Conservation (phyloP, 2,888 invertebrate genomes). For the Volucella bombylans region DNA sequence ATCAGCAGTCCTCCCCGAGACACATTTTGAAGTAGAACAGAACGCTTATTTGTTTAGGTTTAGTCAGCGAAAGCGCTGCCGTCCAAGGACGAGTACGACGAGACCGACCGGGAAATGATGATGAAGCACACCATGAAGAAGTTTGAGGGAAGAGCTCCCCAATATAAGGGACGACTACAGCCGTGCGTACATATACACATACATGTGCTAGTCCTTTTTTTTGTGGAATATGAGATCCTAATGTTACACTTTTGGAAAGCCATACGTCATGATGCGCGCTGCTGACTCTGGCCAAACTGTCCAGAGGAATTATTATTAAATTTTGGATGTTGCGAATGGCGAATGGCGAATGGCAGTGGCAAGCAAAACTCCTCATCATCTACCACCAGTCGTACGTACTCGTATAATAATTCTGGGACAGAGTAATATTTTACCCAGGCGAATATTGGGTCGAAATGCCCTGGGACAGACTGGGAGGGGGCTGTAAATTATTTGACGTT, state of each 20-base stretch:
- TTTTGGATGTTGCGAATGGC: slow-evolving; percentile 22
- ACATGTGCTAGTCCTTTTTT: background rate
- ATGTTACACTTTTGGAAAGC: slow-evolving; percentile 47
- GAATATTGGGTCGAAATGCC: too few relatives aligned
- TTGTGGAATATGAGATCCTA: slow-evolving; percentile 38
- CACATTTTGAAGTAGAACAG: too few relatives aligned
- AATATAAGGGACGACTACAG: too few relatives aligned
- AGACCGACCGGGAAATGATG: slow-evolving; percentile 1
- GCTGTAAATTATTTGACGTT: slow-evolving; percentile 20
- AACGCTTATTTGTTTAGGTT: background rate
- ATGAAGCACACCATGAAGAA: background rate
- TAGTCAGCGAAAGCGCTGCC: slow-evolving; percentile 31
- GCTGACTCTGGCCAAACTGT: slow-evolving; percentile 9
- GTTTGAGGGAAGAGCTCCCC: too few relatives aligned
- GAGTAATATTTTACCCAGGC: slow-evolving; percentile 9
- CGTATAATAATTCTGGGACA: background rate
- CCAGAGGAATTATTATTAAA: slow-evolving; percentile 43
- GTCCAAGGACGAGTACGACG: background rate
- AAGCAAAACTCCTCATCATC: too few relatives aligned
- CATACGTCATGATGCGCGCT: slow-evolving; percentile 37
- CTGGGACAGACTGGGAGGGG: background rate
- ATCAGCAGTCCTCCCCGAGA: too few relatives aligned
- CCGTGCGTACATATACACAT: too few relatives aligned
- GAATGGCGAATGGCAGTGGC: background rate
- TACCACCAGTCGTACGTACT: background rate